These are phyloP conservation scores for Mustela lutreola DNA, from an alignment of 2,113 vertebrate genomes.

Conservation along the genomic window DNA sequence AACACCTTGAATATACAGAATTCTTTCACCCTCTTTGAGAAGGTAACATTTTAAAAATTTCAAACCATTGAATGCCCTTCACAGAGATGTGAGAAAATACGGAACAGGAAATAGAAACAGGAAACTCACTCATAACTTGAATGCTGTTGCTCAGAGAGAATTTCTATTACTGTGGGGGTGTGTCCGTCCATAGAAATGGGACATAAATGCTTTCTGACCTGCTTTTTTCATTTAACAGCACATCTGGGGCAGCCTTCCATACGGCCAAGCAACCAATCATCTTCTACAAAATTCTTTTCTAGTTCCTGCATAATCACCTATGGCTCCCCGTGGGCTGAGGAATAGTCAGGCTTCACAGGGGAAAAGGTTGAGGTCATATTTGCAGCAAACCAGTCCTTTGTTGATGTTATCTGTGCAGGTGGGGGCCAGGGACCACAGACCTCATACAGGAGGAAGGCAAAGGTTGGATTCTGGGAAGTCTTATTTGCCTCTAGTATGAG, in stretches of 20 bases:
- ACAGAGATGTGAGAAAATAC: constrained; percentile 14
- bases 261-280: background rate
- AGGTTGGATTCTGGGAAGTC: background rate
- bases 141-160: background rate
- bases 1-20: background rate
- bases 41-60: background rate
- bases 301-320: constrained; percentile 25
- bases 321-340: background rate
- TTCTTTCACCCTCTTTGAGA: background rate
- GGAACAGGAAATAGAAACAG: background rate
- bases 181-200: background rate
- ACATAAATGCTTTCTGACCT: background rate
- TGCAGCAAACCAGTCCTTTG: background rate
- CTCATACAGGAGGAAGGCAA: background rate
- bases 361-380: background rate
- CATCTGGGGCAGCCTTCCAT: background rate
- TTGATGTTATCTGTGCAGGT: background rate
- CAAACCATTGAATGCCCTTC: background rate
- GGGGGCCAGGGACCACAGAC: background rate
- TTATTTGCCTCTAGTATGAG: background rate
- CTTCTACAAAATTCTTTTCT: background rate
- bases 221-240: background rate
- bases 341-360: background rate
- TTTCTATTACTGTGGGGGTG: background rate
- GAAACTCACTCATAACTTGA: background rate